A percentile compares a stretch with the other conserved stretches of the same genome.
Conservation (phyloP, 2,888 invertebrate genomes). For the Orchesellides sinensis region DNA sequence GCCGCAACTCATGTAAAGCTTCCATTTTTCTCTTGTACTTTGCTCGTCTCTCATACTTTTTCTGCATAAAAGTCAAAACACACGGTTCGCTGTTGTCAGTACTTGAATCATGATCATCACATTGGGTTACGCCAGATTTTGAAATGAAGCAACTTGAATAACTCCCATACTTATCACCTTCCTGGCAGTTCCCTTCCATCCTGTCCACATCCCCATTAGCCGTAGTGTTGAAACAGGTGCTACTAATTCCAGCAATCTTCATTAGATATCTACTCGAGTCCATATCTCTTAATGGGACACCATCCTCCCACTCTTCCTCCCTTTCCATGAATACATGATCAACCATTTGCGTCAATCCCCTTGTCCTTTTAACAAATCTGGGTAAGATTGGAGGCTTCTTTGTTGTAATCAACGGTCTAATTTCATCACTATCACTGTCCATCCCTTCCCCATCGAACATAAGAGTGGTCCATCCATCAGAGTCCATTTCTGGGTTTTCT, state of each 20-base stretch:
- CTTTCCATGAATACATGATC: neutral
- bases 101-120: too few species aligned
- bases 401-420: neutral
- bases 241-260: conserved; percentile 14
- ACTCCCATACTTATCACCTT: neutral
- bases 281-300: neutral
- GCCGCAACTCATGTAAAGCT: conserved; percentile 37
- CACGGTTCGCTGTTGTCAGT: conserved; percentile 15
- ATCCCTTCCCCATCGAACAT: neutral
- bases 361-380: neutral
- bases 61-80: conserved; percentile 28
- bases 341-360: neutral
- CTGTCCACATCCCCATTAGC: neutral
- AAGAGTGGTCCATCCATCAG: conserved; percentile 35
- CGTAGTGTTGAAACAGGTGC: neutral
- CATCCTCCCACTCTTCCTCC: neutral
- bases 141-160: too few species aligned
- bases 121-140: neutral
- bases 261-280: conserved; percentile 23
- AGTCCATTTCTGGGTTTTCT: neutral
- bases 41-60: conserved; percentile 42
- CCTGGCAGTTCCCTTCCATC: neutral
- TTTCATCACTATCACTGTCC: conserved; percentile 4
- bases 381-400: conserved; percentile 18
- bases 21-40: conserved; percentile 15